Base-by-base conservation (phyloP, 2,888 invertebrate species). In the Endomychus coccineus region DNA sequence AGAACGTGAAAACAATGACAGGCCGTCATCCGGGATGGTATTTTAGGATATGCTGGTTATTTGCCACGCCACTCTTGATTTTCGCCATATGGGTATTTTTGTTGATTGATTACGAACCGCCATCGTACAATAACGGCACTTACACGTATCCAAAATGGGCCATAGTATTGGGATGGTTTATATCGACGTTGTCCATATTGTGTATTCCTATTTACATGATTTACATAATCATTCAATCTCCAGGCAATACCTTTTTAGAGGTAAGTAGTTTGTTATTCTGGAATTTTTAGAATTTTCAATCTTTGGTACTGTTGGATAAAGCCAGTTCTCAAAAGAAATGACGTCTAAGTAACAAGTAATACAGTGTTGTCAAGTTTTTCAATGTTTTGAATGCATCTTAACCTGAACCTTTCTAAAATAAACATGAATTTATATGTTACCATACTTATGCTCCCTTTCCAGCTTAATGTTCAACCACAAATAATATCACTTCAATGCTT, bases 1-100 rank as follows among this genome's bases (percentile, higher is more conserved):
- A 75, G 53, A 89, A 92, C 60, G 80, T 92, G 9, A 80, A 86
- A 62, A 85, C 88, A 56, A 92, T 92, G 90, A 91, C 90, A 16
- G 89, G 89, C 49, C 71, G 73, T 17, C 72, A 75, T 36, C 90
- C 91, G 0, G 82, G 83, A 2, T 58, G 80, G 21, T 92, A 89
- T 64, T 83, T 91, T 58, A 77, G 83, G 48, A 78, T 84, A 47
- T 90, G 91, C 59, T 92, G 91, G 91, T 70, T 83, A 36, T 66
- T 86, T 43, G 80, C 83, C 10, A 77, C 88, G 7, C 92, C 92
- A 1, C 70, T 84, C 27, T 68, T 90, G 40, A 78, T 92, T 37
- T 67, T 90, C 72, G 81, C 83, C 11, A 77, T 92, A 34, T 90
- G 89, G 89, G 78, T 91, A 36, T 85, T 89, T 53, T 85, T 87